These are phyloP conservation scores for Typhlichthys eigenmanni DNA, from an alignment of 2,797 vertebrate species.

Conservation along the genomic window DNA sequence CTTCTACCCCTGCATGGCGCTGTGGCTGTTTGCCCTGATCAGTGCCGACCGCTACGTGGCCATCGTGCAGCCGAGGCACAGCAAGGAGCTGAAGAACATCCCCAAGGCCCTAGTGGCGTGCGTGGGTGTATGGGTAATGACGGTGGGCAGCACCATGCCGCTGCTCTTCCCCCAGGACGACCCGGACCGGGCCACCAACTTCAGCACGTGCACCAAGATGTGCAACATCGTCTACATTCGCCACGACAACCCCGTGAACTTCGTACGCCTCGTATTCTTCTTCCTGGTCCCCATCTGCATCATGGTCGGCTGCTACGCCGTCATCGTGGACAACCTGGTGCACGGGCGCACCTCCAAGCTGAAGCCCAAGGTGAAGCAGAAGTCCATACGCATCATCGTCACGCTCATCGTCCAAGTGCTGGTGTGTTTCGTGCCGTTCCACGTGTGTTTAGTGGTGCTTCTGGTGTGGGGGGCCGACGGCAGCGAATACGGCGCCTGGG, in stretches of 20 bases:
- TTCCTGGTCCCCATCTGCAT: constrained; percentile 90
- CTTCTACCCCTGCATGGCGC: constrained; percentile 93
- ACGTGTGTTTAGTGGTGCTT: constrained; percentile 83
- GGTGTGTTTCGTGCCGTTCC: constrained; percentile 93
- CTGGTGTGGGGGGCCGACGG: constrained; percentile 68
- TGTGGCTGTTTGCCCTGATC: constrained; percentile 94
- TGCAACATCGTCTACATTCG: constrained; percentile 88
- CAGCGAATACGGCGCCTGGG: constrained; percentile 81
- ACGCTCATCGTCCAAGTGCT: constrained; percentile 91
- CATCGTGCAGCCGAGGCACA: constrained; percentile 90
- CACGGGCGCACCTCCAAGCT: constrained; percentile 89
- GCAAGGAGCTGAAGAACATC: constrained; percentile 90
- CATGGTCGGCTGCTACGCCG: constrained; percentile 91
- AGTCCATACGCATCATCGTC: constrained; percentile 92
- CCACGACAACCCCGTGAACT: constrained; percentile 81
- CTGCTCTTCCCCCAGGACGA: constrained; percentile 81
- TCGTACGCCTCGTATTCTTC: constrained; percentile 86
- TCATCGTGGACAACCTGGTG: constrained; percentile 90
- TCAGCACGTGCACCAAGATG: constrained; percentile 89
- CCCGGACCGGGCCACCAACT: constrained; percentile 81
- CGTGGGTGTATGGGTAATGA: constrained; percentile 88
- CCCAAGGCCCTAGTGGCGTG: constrained; percentile 85
- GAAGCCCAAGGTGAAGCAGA: constrained; percentile 94
- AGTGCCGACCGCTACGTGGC: constrained; percentile 95
- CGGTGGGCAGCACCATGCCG: constrained; percentile 81